These are phyloP conservation scores for Ctenosaura bakeri DNA, from an alignment of 2,797 vertebrate genomes.

Conservation along the genomic window DNA sequence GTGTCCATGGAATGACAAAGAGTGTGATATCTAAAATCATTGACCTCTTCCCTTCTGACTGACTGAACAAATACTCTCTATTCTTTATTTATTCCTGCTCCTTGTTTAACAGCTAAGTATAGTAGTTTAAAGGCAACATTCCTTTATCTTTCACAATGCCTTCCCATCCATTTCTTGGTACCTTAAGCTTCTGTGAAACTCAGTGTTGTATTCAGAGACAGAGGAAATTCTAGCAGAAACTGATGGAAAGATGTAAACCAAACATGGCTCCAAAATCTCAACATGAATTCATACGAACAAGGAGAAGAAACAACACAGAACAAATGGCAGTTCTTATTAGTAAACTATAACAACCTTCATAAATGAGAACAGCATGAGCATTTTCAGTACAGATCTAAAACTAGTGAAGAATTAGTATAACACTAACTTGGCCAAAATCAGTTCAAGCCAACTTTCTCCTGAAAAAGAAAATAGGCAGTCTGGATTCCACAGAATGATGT, in stretches of 20 bases:
- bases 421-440: slow-evolving; percentile 4
- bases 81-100: background rate
- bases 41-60: background rate
- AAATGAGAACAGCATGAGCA: background rate
- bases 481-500: slow-evolving; percentile 7
- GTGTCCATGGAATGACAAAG: background rate
- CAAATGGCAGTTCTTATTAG: background rate
- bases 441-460: background rate
- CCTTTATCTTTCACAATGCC: background rate
- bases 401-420: background rate
- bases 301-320: background rate
- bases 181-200: background rate
- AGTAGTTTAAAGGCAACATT: background rate
- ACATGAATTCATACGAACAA: background rate
- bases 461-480: background rate
- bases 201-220: background rate
- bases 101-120: background rate
- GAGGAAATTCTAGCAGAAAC: background rate
- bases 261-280: background rate
- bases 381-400: slow-evolving; percentile 15
- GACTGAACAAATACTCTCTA: background rate
- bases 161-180: background rate
- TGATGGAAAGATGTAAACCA: background rate
- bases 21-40: background rate
- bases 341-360: background rate